A percentile compares a stretch with the other conserved stretches of the same genome.
Evolutionary conservation across 2,797 vertebrate species (phyloP).

Genomic region (Morelia viridis): DNA sequence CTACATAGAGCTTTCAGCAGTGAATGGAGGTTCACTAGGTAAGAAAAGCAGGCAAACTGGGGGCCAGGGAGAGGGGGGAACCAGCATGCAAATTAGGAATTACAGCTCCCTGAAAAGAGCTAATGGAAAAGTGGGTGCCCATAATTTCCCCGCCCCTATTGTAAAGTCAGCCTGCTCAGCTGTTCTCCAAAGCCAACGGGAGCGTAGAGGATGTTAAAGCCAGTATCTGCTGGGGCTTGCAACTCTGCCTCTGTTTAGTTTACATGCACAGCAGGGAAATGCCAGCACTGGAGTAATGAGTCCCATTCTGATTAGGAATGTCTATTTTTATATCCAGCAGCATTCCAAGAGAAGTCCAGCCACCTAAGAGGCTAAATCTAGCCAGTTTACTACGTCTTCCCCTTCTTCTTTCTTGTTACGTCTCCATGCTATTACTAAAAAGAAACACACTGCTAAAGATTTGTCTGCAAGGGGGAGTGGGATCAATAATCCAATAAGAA

Average conservation of each 20-base stretch:
- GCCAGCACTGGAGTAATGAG: background rate
- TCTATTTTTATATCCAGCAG: background rate
- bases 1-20: slow-evolving; percentile 12
- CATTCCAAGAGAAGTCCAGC: background rate
- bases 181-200: background rate
- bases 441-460: background rate
- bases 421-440: background rate
- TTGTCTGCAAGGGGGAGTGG: background rate
- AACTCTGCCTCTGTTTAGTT: background rate
- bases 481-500: background rate
- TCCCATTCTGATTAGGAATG: background rate
- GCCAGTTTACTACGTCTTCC: background rate
- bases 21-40: background rate
- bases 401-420: background rate
- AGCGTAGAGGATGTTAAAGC: background rate
- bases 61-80: background rate
- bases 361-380: background rate
- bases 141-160: background rate
- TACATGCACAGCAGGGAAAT: background rate
- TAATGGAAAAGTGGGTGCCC: background rate
- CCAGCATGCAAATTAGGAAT: background rate
- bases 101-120: background rate
- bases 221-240: background rate
- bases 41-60: background rate
- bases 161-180: background rate